These are phyloP conservation scores for Gyrodactylus bullatarudis DNA, from an alignment of 1,140 invertebrate species.

Conservation along the genomic window DNA sequence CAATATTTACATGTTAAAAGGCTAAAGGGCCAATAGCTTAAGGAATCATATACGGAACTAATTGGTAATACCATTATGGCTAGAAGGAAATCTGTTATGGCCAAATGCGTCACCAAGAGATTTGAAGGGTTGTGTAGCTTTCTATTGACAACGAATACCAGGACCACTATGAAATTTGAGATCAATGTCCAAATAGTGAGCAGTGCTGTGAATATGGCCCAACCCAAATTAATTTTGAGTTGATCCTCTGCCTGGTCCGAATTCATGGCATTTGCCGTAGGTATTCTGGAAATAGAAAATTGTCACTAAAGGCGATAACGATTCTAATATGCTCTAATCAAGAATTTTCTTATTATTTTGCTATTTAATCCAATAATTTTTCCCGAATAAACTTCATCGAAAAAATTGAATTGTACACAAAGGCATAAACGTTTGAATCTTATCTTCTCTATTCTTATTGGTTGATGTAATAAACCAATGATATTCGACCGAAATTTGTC, in stretches of 20 bases:
- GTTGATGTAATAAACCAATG: too few species aligned
- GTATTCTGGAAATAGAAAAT: too few species aligned
- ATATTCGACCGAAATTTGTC: too few species aligned
- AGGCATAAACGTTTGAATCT: too few species aligned
- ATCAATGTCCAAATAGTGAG: slow-evolving; percentile 18
- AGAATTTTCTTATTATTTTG: too few species aligned
- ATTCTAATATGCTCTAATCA: too few species aligned
- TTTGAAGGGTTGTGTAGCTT: slow-evolving; percentile 18
- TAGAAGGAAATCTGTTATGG: slow-evolving; percentile 18
- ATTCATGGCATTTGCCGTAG: too few species aligned
- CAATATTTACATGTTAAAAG: slow-evolving; percentile 11
- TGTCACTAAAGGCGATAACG: too few species aligned
- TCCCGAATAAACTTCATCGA: too few species aligned
- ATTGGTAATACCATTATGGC: slow-evolving; percentile 18
- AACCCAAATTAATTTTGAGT: neutral
- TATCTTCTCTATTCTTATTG: too few species aligned
- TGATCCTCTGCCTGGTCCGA: neutral
- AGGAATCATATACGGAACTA: slow-evolving; percentile 15
- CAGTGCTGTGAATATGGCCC: neutral
- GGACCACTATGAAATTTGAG: slow-evolving; percentile 16
- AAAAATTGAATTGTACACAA: too few species aligned
- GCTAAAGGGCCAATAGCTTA: slow-evolving; percentile 20
- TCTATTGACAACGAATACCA: slow-evolving; percentile 15
- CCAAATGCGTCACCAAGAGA: slow-evolving; percentile 20
- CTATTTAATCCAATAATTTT: too few species aligned